These are phyloP conservation scores for Catamblyrhynchus diadema DNA, from an alignment of 2,797 vertebrate species.

Conservation along the genomic window DNA sequence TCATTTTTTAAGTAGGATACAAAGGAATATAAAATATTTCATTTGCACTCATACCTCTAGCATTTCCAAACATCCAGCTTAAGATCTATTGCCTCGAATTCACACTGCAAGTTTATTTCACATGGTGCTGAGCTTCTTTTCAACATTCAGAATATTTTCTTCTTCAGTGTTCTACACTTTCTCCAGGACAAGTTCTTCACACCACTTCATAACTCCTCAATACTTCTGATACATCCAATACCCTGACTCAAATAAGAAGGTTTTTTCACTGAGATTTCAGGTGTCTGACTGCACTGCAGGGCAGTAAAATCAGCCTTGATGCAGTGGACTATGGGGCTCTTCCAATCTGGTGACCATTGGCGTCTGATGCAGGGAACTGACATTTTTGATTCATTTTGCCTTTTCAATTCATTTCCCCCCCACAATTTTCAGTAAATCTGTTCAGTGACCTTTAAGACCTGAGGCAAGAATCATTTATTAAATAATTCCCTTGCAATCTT, in stretches of 20 bases:
- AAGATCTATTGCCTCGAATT: neutral
- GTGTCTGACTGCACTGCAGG: neutral
- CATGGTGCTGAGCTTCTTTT: neutral
- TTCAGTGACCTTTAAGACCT: neutral
- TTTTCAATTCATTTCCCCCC: neutral
- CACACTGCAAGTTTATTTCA: neutral
- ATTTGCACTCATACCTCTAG: neutral
- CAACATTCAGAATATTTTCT: neutral
- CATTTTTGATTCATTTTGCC: neutral
- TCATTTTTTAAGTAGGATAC: neutral
- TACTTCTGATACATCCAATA: neutral
- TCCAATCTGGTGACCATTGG: neutral
- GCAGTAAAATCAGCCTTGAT: neutral
- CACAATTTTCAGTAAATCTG: neutral
- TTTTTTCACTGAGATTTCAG: neutral
- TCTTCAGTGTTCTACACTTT: neutral
- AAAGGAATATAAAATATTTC: neutral
- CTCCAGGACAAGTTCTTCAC: neutral
- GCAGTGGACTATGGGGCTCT: neutral
- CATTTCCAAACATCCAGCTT: neutral
- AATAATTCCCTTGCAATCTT: neutral
- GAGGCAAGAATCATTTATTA: neutral
- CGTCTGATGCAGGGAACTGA: neutral
- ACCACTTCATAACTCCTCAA: rapidly evolving
- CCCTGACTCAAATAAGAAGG: neutral